Evolutionary conservation across 2,113 vertebrate genomes (phyloP).

Genomic region (Clarias batrachus): DNA sequence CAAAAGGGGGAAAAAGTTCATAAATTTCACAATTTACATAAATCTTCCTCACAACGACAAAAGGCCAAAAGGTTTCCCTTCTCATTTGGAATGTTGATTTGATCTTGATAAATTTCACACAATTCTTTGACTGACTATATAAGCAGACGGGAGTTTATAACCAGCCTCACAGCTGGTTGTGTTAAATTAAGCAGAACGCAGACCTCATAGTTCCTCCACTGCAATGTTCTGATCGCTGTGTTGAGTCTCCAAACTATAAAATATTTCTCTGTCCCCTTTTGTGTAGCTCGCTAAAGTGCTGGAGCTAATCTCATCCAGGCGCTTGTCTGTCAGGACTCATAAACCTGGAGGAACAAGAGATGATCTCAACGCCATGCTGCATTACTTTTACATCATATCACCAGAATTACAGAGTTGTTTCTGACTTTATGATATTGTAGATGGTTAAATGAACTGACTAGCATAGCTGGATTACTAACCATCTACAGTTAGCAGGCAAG

Average conservation of each 20-base stretch:
- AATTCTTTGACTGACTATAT: not conserved
- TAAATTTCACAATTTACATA: not conserved
- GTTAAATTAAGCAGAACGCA: constrained; percentile 18
- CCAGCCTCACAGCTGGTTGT: not conserved
- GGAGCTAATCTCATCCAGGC: constrained; percentile 28
- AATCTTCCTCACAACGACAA: not conserved
- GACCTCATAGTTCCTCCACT: not conserved
- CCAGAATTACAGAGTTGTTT: not conserved
- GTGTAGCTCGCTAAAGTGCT: constrained; percentile 32
- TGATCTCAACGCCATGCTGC: not conserved
- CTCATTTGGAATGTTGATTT: not conserved
- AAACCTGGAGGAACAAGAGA: not conserved
- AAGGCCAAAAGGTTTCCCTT: not conserved
- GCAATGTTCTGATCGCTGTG: not conserved
- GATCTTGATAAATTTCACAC: not conserved
- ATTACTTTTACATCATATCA: not conserved
- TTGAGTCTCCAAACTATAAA: constrained; percentile 25
- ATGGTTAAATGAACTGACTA: not conserved
- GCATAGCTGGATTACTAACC: not conserved
- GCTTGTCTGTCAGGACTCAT: constrained; percentile 34
- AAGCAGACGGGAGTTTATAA: not conserved
- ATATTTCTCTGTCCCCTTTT: constrained; percentile 10
- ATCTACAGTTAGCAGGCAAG: not conserved
- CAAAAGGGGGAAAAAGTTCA: not conserved
- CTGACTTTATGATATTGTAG: not conserved